Percentiles rank a stretch among this genome's conserved stretches.
Evolutionary conservation across 1,140 invertebrate species (phyloP).

Genomic region (Aplysia californica): DNA sequence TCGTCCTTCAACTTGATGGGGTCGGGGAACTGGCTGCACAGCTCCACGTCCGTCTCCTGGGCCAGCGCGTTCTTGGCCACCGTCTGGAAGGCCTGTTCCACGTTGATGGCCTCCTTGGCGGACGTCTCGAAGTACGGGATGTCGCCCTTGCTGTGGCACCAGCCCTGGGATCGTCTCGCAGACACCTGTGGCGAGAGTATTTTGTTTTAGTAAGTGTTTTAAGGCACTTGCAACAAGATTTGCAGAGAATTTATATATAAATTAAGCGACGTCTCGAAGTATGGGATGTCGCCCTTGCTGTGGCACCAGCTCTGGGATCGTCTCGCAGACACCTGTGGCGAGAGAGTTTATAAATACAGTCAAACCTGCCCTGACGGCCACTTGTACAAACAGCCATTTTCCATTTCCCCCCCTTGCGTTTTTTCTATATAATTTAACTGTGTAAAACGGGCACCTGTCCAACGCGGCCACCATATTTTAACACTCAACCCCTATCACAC

Average conservation of each 20-base stretch:
- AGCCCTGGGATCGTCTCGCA: conserved; percentile 95
- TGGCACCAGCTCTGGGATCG: conserved; percentile 98
- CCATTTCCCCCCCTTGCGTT: too few species aligned
- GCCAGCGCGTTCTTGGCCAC: conserved; percentile 97
- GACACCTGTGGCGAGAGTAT: conserved; percentile 75
- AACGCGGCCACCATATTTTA: too few species aligned
- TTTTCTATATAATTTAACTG: too few species aligned
- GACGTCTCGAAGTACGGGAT: conserved; percentile 99
- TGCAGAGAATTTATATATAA: background rate
- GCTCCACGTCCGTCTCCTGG: conserved; percentile 86
- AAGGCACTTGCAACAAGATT: too few species aligned
- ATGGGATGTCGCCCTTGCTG: conserved; percentile 97
- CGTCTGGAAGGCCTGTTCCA: conserved; percentile 97
- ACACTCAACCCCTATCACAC: too few species aligned
- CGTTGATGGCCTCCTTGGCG: conserved; percentile 98
- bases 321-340: conserved; percentile 86
- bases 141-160: conserved; percentile 98
- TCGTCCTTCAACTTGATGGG: conserved; percentile 81
- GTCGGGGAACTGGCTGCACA: conserved; percentile 98
- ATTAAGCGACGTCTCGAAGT: conserved; percentile 97
- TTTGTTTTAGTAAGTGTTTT: too few species aligned
- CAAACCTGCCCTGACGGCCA: too few species aligned
- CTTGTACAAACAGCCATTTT: too few species aligned
- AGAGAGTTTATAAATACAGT: too few species aligned
- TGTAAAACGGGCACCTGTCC: too few species aligned